Percentiles rank a stretch among this genome's conserved stretches.
These are phyloP conservation scores for Dryomyza anilis DNA, from an alignment of 2,888 invertebrate species.

Conservation along the genomic window DNA sequence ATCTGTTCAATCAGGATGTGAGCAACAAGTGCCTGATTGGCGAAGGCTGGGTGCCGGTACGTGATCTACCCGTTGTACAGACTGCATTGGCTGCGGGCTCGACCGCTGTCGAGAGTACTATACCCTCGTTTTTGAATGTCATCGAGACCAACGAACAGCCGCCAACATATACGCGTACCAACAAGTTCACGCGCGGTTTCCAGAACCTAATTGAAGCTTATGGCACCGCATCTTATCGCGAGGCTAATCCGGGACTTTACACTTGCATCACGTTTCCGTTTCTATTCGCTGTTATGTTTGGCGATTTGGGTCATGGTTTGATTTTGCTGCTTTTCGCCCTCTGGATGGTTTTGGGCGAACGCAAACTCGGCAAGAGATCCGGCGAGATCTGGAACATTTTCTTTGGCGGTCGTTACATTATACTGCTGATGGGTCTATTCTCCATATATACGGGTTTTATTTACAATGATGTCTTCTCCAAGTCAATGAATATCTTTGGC, in stretches of 20 bases:
- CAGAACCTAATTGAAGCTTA: slow-evolving; percentile 93
- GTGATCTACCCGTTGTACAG: slow-evolving; percentile 74
- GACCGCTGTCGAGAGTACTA: slow-evolving; percentile 81
- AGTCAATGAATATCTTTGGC: slow-evolving; percentile 92
- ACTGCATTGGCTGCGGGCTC: slow-evolving; percentile 82
- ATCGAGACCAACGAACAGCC: slow-evolving; percentile 68
- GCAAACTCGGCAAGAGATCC: slow-evolving; percentile 71
- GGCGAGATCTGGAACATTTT: slow-evolving; percentile 96
- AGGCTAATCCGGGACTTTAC: slow-evolving; percentile 89
- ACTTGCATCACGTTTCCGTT: slow-evolving; percentile 93
- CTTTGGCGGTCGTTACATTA: slow-evolving; percentile 96
- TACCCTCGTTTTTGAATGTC: slow-evolving; percentile 90
- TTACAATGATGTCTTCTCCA: slow-evolving; percentile 97
- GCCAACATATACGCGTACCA: slow-evolving; percentile 87
- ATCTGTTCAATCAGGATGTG: slow-evolving; percentile 90
- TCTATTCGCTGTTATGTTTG: slow-evolving; percentile 95
- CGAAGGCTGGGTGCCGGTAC: slow-evolving; percentile 84
- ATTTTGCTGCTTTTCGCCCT: slow-evolving; percentile 80
- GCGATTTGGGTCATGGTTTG: slow-evolving; percentile 88
- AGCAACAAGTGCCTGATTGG: slow-evolving; percentile 88
- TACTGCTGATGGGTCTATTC: slow-evolving; percentile 95
- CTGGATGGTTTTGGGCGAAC: slow-evolving; percentile 83
- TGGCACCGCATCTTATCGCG: slow-evolving; percentile 89
- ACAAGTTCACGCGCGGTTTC: slow-evolving; percentile 91
- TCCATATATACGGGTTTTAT: slow-evolving; percentile 98